Evolutionary conservation across 2,888 invertebrate species (phyloP).

Genomic region (Cylindroiulus punctatus): DNA sequence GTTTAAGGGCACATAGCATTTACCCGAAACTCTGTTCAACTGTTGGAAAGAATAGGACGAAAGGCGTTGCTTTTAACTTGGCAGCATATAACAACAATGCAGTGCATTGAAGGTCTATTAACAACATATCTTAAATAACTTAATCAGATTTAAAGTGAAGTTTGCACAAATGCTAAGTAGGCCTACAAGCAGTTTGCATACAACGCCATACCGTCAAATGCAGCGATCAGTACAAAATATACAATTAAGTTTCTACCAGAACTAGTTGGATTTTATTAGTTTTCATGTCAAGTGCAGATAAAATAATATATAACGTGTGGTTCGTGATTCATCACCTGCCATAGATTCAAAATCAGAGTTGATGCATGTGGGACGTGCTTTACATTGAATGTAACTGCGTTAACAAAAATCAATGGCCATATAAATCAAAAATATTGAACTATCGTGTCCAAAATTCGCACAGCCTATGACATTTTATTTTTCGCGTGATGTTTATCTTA

Average conservation of each 20-base stretch:
- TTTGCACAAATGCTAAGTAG: neutral
- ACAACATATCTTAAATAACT: neutral
- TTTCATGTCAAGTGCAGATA: slow-evolving; percentile 34
- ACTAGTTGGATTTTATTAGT: neutral
- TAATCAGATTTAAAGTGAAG: neutral
- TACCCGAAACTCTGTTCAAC: neutral
- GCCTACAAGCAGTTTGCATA: neutral
- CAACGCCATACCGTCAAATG: neutral
- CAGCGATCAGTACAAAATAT: too few relatives aligned
- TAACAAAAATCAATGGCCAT: neutral
- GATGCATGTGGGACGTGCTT: neutral
- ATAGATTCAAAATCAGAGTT: neutral
- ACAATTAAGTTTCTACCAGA: neutral
- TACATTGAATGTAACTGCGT: neutral
- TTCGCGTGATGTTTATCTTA: neutral
- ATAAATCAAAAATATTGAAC: neutral
- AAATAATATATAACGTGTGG: neutral
- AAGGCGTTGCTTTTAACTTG: neutral
- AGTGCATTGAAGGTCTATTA: neutral
- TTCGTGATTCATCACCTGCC: slow-evolving; percentile 14
- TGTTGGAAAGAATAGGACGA: neutral
- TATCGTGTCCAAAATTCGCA: neutral
- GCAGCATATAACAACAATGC: neutral
- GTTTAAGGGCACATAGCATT: slow-evolving; percentile 21
- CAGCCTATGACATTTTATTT: neutral